These are phyloP conservation scores for Eleginops maclovinus DNA, from an alignment of 2,113 vertebrate species.

Conservation along the genomic window DNA sequence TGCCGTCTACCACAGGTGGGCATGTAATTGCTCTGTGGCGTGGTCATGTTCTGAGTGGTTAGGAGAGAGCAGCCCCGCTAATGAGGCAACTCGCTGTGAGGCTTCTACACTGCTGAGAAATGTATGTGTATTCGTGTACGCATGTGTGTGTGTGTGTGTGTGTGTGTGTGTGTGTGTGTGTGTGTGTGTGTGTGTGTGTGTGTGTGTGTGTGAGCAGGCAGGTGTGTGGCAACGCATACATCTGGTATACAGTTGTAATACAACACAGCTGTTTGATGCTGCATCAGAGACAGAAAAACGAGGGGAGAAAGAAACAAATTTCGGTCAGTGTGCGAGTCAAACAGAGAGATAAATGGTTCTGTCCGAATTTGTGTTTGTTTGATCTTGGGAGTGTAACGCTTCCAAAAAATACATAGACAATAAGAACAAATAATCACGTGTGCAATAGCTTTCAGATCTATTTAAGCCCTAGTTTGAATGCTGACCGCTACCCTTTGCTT, in stretches of 20 bases:
- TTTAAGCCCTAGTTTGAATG: too few relatives aligned
- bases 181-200: not conserved
- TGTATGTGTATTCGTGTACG: not conserved
- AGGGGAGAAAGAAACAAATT: not conserved
- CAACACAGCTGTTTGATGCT: constrained; percentile 41
- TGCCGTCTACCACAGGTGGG: constrained; percentile 75
- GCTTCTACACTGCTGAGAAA: constrained; percentile 46
- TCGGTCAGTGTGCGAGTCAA: not conserved
- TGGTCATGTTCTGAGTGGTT: constrained; percentile 67
- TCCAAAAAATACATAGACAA: not conserved
- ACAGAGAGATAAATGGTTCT: not conserved
- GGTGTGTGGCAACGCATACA: constrained; percentile 49
- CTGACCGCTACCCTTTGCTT: too few relatives aligned
- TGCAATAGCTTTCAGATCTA: not conserved
- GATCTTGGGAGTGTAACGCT: not conserved
- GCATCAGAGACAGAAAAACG: constrained; percentile 3
- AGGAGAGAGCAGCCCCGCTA: constrained; percentile 60
- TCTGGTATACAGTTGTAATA: constrained; percentile 37
- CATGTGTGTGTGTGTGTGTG: not conserved
- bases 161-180: not conserved
- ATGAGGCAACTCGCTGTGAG: constrained; percentile 67
- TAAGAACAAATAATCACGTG: not conserved
- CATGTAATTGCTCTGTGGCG: constrained; percentile 75
- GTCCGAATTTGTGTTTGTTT: not conserved
- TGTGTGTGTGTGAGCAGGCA: constrained; percentile 17